These are phyloP conservation scores for Sorex fumeus DNA, from an alignment of 2,113 vertebrate genomes.

Conservation along the genomic window DNA sequence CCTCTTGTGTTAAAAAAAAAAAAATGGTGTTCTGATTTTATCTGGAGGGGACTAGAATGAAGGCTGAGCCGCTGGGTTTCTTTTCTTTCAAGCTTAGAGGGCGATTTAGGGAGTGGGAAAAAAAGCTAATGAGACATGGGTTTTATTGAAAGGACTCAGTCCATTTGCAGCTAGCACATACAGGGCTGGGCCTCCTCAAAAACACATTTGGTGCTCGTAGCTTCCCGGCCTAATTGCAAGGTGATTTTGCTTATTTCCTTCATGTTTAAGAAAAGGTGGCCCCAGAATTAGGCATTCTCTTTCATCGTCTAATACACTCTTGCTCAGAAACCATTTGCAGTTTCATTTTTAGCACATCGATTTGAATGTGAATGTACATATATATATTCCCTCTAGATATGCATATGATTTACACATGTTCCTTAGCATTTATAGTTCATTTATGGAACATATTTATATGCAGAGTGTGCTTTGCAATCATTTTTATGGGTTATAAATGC, in stretches of 20 bases:
- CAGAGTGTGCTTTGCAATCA: constrained; percentile 50
- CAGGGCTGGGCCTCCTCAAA: constrained; percentile 78
- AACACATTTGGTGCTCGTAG: constrained; percentile 55
- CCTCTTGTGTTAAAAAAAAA: constrained; percentile 45
- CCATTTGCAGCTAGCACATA: constrained; percentile 50
- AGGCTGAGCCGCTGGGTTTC: constrained; percentile 43
- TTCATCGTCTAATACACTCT: not conserved
- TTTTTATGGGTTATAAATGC: constrained; percentile 71
- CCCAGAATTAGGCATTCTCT: constrained; percentile 30
- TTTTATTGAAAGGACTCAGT: constrained; percentile 55
- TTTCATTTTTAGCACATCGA: constrained; percentile 56
- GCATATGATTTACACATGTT: not conserved
- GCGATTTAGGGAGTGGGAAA: constrained; percentile 46
- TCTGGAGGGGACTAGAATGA: constrained; percentile 55
- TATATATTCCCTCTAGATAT: not conserved
- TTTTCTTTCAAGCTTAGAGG: constrained; percentile 58
- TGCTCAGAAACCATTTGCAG: constrained; percentile 60
- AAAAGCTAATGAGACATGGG: constrained; percentile 32
- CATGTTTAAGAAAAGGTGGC: constrained; percentile 14
- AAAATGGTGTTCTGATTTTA: constrained; percentile 70
- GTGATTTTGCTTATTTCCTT: constrained; percentile 47
- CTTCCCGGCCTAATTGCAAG: constrained; percentile 52
- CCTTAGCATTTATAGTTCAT: constrained; percentile 52
- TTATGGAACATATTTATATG: constrained; percentile 65
- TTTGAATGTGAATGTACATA: constrained; percentile 49